A percentile compares a stretch with the other conserved stretches of the same genome.
Evolutionary conservation across 2,113 vertebrate genomes (phyloP).

Genomic region (Leucosticte australis): DNA sequence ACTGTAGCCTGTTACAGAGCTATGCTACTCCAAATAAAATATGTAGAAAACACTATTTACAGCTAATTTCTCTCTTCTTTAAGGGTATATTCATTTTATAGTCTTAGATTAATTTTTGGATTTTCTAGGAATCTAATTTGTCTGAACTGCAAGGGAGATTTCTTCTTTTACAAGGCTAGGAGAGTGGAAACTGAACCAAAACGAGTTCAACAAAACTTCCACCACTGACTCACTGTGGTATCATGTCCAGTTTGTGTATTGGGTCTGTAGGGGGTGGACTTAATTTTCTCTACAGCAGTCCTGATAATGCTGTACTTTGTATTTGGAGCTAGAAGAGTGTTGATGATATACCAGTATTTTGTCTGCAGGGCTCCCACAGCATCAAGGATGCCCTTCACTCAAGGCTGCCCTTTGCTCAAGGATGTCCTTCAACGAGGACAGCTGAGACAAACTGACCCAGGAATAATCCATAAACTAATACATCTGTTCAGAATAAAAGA

Average conservation of each 20-base stretch:
- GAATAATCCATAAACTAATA: background rate
- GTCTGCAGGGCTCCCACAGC: background rate
- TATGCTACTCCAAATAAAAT: background rate
- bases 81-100: background rate
- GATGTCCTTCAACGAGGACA: background rate
- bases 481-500: background rate
- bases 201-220: background rate
- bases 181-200: background rate
- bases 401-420: background rate
- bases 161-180: background rate
- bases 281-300: background rate
- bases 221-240: background rate
- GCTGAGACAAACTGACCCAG: background rate
- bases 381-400: background rate
- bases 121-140: background rate
- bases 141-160: background rate
- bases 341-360: background rate
- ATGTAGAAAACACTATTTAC: background rate
- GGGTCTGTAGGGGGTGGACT: background rate
- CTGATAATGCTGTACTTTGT: background rate
- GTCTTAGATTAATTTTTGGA: background rate
- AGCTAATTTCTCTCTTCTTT: background rate
- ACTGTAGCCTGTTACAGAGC: background rate
- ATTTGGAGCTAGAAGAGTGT: background rate
- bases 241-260: background rate